Evolutionary conservation across 1,140 invertebrate species (phyloP).

Genomic region (Neodiprion lecontei): DNA sequence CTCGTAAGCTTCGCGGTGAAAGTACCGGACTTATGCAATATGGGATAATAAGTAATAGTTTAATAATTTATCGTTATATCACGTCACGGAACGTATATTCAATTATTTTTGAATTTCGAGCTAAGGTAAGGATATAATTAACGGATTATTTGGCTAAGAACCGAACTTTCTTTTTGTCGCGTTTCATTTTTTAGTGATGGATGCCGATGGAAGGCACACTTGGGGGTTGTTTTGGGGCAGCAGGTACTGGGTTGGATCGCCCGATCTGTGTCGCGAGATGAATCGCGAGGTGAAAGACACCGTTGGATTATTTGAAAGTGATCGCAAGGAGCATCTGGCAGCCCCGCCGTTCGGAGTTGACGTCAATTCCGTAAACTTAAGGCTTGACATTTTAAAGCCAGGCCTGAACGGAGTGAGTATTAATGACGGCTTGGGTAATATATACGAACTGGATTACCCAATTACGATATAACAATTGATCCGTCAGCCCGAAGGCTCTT

Average conservation of each 20-base stretch:
- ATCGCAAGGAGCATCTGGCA: conserved; percentile 3
- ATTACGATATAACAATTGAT: conserved; percentile 1
- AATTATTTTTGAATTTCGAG: too few relatives aligned
- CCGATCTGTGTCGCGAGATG: conserved; percentile 47
- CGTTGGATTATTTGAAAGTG: conserved; percentile 13
- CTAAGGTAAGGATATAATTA: too few relatives aligned
- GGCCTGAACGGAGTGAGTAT: conserved; percentile 31
- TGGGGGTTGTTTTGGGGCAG: conserved; percentile 49
- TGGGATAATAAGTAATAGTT: too few relatives aligned
- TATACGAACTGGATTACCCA: not conserved
- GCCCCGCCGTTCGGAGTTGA: conserved; percentile 38
- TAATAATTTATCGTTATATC: too few relatives aligned
- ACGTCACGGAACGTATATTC: too few relatives aligned
- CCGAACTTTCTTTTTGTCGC: not conserved
- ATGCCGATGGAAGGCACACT: conserved; percentile 49
- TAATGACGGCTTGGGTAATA: not conserved
- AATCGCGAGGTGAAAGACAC: conserved; percentile 22
- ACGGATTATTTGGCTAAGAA: too few relatives aligned
- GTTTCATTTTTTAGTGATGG: conserved; percentile 44
- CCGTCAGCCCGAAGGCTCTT: not conserved
- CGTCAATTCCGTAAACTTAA: conserved; percentile 35
- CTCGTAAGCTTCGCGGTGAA: too few relatives aligned
- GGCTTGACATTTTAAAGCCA: conserved; percentile 26
- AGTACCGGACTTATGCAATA: too few relatives aligned
- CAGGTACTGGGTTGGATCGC: conserved; percentile 49